Evolutionary conservation across 1,140 invertebrate genomes (phyloP).

Genomic region (Hycleus phaleratus): DNA sequence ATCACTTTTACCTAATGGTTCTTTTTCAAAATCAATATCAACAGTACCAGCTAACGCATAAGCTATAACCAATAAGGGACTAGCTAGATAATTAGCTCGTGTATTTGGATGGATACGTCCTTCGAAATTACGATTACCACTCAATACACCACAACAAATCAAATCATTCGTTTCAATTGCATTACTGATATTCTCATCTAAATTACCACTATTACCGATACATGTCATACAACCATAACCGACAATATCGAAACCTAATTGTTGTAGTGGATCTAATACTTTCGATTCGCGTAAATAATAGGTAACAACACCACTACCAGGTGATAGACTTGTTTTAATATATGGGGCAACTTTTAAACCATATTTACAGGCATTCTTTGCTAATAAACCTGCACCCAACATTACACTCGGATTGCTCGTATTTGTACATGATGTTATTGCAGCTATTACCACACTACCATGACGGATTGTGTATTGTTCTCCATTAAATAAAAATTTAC

Average conservation of each 20-base stretch:
- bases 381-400: slow-evolving; percentile 88
- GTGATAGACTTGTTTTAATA: slow-evolving; percentile 93
- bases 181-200: slow-evolving; percentile 83
- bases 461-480: slow-evolving; percentile 79
- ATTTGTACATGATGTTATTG: slow-evolving; percentile 97
- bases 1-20: slow-evolving; percentile 50
- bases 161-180: slow-evolving; percentile 94
- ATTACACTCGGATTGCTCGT: slow-evolving; percentile 97
- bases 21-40: slow-evolving; percentile 86
- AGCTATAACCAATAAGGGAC: slow-evolving; percentile 90
- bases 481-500: slow-evolving; percentile 73
- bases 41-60: slow-evolving; percentile 93
- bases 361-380: slow-evolving; percentile 89
- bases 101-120: slow-evolving; percentile 95
- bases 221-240: slow-evolving; percentile 97
- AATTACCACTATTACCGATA: slow-evolving; percentile 94
- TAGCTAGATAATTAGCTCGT: slow-evolving; percentile 92
- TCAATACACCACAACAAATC: slow-evolving; percentile 89
- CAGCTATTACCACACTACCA: slow-evolving; percentile 93
- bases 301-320: slow-evolving; percentile 95
- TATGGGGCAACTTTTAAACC: slow-evolving; percentile 86
- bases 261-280: slow-evolving; percentile 76
- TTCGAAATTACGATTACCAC: slow-evolving; percentile 96
- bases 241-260: slow-evolving; percentile 83
- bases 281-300: slow-evolving; percentile 85